Percentiles rank a stretch among this genome's conserved stretches.
phyloP scores from a whole-genome alignment of 2,797 vertebrate genomes.

The Lates japonicus region DNA sequence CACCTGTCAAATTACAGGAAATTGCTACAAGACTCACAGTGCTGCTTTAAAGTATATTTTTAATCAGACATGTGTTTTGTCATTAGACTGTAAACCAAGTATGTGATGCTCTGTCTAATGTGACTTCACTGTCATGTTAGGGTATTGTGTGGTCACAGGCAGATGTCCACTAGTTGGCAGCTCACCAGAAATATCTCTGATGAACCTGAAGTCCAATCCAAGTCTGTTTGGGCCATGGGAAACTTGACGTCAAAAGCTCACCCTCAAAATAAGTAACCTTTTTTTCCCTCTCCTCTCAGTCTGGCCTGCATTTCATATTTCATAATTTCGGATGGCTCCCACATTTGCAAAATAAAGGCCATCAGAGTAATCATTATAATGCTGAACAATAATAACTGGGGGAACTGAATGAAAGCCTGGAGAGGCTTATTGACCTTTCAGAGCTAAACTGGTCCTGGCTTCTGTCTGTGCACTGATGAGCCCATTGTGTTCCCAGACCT shows the following conservation, averaged over 20 bases:
- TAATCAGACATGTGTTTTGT: background rate
- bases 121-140: background rate
- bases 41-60: conserved; percentile 5
- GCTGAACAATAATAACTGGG: conserved; percentile 84
- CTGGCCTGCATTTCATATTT: conserved; percentile 81
- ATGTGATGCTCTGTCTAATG: background rate
- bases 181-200: conserved; percentile 45
- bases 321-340: conserved; percentile 85
- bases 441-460: conserved; percentile 87
- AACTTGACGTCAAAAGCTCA: conserved; percentile 77
- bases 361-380: conserved; percentile 82
- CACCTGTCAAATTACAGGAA: too few species aligned
- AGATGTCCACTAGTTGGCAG: conserved; percentile 44
- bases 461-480: conserved; percentile 82
- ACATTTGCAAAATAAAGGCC: conserved; percentile 86
- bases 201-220: conserved; percentile 48
- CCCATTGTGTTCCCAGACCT: conserved; percentile 88
- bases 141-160: conserved; percentile 14
- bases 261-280: conserved; percentile 71
- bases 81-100: background rate
- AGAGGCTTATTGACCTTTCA: conserved; percentile 87
- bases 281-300: conserved; percentile 56
- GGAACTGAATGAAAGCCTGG: conserved; percentile 81
- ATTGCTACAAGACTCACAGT: background rate
- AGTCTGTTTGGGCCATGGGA: conserved; percentile 63